phyloP scores from a whole-genome alignment of 2,888 invertebrate species.

The Coecobrya sp. region DNA sequence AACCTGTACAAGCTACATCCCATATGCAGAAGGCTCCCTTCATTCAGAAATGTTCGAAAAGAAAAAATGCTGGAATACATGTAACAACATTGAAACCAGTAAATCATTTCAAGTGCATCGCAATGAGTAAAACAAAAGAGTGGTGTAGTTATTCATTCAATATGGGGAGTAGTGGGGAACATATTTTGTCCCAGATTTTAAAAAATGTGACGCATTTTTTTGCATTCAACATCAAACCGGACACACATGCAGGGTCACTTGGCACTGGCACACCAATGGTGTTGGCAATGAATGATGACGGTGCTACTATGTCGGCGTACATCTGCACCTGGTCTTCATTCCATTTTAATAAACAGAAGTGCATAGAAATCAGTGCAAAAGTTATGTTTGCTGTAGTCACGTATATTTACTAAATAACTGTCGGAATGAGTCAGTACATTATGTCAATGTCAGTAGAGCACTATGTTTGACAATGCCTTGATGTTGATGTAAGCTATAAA shows the following conservation, averaged over 20 bases:
- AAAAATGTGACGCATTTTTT: not conserved
- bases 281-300: slow-evolving; percentile 9
- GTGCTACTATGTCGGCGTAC: not conserved
- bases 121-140: slow-evolving; percentile 45
- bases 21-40: not conserved
- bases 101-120: slow-evolving; percentile 71
- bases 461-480: not conserved
- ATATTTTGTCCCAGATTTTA: slow-evolving; percentile 12
- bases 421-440: slow-evolving; percentile 55
- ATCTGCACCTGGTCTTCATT: slow-evolving; percentile 14
- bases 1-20: not conserved
- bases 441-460: slow-evolving; percentile 52
- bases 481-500: slow-evolving; percentile 36
- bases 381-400: slow-evolving; percentile 28
- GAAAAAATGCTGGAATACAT: slow-evolving; percentile 51
- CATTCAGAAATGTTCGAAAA: not conserved
- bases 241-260: not conserved
- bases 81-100: slow-evolving; percentile 75
- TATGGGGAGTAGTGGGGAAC: not conserved
- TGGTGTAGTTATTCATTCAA: slow-evolving; percentile 22
- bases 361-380: slow-evolving; percentile 30
- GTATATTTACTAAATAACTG: slow-evolving; percentile 36
- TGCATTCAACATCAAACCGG: slow-evolving; percentile 2
- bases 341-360: not conserved
- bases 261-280: not conserved